Evolutionary conservation across 2,797 vertebrate genomes (phyloP).

Genomic region (Manis crassicaudata): DNA sequence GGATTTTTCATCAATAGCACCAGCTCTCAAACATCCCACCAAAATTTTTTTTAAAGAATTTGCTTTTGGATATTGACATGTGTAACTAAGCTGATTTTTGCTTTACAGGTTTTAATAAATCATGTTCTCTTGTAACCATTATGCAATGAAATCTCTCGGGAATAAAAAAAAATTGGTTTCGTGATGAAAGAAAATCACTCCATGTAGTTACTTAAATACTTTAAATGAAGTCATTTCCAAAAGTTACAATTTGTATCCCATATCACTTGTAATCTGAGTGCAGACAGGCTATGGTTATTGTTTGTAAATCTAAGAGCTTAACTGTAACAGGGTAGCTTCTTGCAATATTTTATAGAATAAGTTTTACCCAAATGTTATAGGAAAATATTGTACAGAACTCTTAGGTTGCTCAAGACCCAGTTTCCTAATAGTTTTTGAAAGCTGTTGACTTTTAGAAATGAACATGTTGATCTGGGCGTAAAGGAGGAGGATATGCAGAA

Average conservation of each 20-base stretch:
- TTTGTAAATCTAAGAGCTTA: constrained; percentile 15
- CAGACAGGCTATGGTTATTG: constrained; percentile 21
- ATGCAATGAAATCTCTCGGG: constrained; percentile 23
- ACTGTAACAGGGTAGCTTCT: not conserved
- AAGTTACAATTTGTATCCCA: constrained; percentile 27
- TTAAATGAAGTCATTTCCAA: constrained; percentile 45
- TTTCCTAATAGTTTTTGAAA: constrained; percentile 77
- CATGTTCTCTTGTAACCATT: not conserved
- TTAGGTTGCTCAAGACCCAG: constrained; percentile 64
- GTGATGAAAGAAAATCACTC: constrained; percentile 51
- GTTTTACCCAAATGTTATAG: constrained; percentile 52
- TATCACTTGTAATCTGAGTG: constrained; percentile 3
- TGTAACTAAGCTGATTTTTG: constrained; percentile 44
- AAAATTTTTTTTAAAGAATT: constrained; percentile 24
- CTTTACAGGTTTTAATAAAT: constrained; percentile 57
- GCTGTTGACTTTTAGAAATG: constrained; percentile 79
- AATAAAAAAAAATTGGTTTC: constrained; percentile 52
- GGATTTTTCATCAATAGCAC: not conserved
- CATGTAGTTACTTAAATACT: constrained; percentile 44
- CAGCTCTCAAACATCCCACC: not conserved
- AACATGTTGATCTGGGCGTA: constrained; percentile 78
- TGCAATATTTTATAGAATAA: constrained; percentile 51
- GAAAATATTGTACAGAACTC: constrained; percentile 59
- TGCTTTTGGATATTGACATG: constrained; percentile 53
- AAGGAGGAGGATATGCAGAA: constrained; percentile 72